phyloP scores from a whole-genome alignment of 2,797 vertebrate genomes.

The Ibycter americanus region DNA sequence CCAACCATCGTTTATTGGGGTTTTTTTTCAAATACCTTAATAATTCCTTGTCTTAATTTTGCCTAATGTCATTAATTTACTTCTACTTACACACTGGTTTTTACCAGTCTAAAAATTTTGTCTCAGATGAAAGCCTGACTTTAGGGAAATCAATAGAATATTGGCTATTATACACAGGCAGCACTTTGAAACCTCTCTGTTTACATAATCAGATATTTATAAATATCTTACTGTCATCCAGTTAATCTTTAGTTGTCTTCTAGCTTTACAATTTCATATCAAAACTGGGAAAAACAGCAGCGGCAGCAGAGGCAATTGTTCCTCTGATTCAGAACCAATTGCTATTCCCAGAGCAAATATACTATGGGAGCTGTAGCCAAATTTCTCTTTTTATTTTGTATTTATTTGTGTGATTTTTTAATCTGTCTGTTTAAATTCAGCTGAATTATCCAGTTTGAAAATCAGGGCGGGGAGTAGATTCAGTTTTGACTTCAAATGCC shows the following conservation, averaged over 20 bases:
- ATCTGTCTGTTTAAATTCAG: not conserved
- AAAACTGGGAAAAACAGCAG: not conserved
- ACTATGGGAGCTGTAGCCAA: not conserved
- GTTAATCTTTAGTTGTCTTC: not conserved
- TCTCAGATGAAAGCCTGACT: not conserved
- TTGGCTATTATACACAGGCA: not conserved
- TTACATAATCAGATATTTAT: not conserved
- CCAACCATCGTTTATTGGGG: not conserved
- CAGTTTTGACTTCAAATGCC: no score
- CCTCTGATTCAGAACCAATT: not conserved
- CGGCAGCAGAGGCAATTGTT: not conserved
- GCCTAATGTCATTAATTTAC: not conserved
- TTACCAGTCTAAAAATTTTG: not conserved
- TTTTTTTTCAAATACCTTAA: not conserved
- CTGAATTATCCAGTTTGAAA: not conserved
- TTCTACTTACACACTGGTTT: not conserved
- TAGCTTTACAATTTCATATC: not conserved
- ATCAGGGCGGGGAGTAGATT: not conserved
- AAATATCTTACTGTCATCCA: not conserved
- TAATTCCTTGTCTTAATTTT: not conserved
- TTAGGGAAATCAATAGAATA: not conserved
- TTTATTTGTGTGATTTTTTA: not conserved
- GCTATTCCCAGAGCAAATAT: not conserved
- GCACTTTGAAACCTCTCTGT: not conserved
- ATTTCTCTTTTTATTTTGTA: not conserved